Evolutionary conservation across 2,113 vertebrate genomes (phyloP).

Genomic region (Dryoscopus gambensis): DNA sequence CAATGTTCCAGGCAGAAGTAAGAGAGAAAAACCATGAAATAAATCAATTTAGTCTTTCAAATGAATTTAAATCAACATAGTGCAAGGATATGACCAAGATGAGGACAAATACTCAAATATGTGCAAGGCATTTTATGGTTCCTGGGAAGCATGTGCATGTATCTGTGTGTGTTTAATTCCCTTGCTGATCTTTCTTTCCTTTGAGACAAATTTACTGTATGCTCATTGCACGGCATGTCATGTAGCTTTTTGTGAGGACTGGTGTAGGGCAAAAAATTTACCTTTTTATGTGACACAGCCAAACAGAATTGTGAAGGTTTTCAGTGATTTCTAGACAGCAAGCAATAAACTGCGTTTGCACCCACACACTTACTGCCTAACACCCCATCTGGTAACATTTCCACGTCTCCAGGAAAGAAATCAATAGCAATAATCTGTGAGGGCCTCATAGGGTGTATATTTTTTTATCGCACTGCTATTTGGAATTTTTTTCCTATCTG

Average conservation of each 20-base stretch:
- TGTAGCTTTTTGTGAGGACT: slow-evolving; percentile 63
- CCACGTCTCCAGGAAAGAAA: slow-evolving; percentile 93
- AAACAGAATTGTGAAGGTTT: slow-evolving; percentile 71
- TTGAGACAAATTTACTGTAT: slow-evolving; percentile 51
- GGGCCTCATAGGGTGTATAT: slow-evolving; percentile 79
- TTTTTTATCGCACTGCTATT: slow-evolving; percentile 76
- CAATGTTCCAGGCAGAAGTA: slow-evolving; percentile 2
- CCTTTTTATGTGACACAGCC: slow-evolving; percentile 64
- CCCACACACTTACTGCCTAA: slow-evolving; percentile 87
- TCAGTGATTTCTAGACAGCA: slow-evolving; percentile 77
- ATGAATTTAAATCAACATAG: slow-evolving; percentile 41
- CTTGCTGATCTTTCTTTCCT: slow-evolving; percentile 51
- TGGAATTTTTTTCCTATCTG: slow-evolving; percentile 69
- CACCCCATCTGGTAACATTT: slow-evolving; percentile 96
- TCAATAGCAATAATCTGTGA: slow-evolving; percentile 98
- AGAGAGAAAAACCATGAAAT: slow-evolving; percentile 46
- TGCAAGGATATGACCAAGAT: background rate
- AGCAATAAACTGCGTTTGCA: slow-evolving; percentile 81
- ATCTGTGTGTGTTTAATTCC: slow-evolving; percentile 18
- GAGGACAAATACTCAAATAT: slow-evolving; percentile 29
- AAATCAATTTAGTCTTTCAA: slow-evolving; percentile 47
- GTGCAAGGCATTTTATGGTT: background rate
- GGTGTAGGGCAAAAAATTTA: slow-evolving; percentile 65
- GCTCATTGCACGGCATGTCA: background rate
- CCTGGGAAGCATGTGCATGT: background rate